Evolutionary conservation across 2,113 vertebrate genomes (phyloP).

Genomic region (Ptychochromis oligacanthus): DNA sequence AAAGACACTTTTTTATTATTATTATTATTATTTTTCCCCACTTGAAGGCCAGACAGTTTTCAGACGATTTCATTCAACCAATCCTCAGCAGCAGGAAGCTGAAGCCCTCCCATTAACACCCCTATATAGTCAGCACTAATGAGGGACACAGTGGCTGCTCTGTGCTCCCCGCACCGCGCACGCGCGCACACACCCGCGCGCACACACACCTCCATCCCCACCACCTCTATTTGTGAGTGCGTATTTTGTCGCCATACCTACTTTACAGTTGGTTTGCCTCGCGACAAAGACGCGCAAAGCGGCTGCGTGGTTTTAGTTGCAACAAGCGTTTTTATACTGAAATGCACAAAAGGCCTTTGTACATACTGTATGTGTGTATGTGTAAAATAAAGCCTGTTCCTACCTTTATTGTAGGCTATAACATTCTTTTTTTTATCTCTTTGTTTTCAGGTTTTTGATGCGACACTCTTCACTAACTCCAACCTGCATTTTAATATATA

Average conservation of each 20-base stretch:
- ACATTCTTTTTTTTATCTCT: too few relatives aligned
- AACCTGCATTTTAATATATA: too few relatives aligned
- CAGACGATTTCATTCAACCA: constrained; percentile 23
- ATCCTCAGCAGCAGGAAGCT: constrained; percentile 61
- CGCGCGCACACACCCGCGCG: background rate
- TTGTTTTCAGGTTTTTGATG: too few relatives aligned
- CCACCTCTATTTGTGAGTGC: background rate
- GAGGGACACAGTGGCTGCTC: constrained; percentile 62
- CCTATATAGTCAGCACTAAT: constrained; percentile 68
- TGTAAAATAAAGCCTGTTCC: background rate
- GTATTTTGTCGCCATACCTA: background rate
- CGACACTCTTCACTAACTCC: too few relatives aligned
- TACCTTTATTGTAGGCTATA: background rate
- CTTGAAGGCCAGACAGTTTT: constrained; percentile 57
- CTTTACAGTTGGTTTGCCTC: background rate
- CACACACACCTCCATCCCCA: constrained; percentile 14
- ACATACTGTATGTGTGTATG: background rate
- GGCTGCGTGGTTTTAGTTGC: constrained; percentile 6
- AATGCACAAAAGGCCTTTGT: background rate
- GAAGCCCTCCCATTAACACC: constrained; percentile 70
- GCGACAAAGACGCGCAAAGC: constrained; percentile 17
- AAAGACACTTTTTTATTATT: constrained; percentile 24
- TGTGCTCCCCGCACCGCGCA: constrained; percentile 1
- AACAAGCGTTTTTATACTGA: constrained; percentile 29
- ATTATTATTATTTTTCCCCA: constrained; percentile 37